These are phyloP conservation scores for Phalera bucephala DNA, from an alignment of 2,888 invertebrate species.

Conservation along the genomic window DNA sequence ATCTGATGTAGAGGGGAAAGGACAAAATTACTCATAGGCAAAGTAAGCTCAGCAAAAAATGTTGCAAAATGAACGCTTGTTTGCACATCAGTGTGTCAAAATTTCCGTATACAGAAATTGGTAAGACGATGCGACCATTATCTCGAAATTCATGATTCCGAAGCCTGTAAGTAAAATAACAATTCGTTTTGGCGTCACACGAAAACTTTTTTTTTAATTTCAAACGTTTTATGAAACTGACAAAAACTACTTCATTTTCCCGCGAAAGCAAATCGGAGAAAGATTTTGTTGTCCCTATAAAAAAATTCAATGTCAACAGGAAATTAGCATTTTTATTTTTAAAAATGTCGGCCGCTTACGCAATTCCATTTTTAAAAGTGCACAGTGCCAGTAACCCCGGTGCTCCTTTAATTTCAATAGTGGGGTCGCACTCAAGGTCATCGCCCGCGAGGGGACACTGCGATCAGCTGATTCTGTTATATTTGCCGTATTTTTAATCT, in stretches of 20 bases:
- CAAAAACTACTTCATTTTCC: not conserved
- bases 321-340: conserved; percentile 1
- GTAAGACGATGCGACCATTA: too few relatives aligned
- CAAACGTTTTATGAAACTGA: too few relatives aligned
- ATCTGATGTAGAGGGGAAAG: too few relatives aligned
- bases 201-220: too few relatives aligned
- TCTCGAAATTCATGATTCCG: too few relatives aligned
- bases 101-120: too few relatives aligned
- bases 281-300: not conserved
- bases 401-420: conserved; percentile 80
- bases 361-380: conserved; percentile 72
- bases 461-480: conserved; percentile 68
- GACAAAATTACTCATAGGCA: too few relatives aligned
- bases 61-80: too few relatives aligned
- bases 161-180: too few relatives aligned
- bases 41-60: too few relatives aligned
- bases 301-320: not conserved
- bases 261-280: not conserved
- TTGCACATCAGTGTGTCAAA: too few relatives aligned
- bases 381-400: conserved; percentile 79
- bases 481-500: conserved; percentile 28
- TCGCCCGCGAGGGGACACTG: conserved; percentile 66
- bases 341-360: conserved; percentile 10
- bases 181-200: too few relatives aligned
- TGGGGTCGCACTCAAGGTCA: conserved; percentile 79